Evolutionary conservation across 2,797 vertebrate genomes (phyloP).

Genomic region (Falco columbarius): DNA sequence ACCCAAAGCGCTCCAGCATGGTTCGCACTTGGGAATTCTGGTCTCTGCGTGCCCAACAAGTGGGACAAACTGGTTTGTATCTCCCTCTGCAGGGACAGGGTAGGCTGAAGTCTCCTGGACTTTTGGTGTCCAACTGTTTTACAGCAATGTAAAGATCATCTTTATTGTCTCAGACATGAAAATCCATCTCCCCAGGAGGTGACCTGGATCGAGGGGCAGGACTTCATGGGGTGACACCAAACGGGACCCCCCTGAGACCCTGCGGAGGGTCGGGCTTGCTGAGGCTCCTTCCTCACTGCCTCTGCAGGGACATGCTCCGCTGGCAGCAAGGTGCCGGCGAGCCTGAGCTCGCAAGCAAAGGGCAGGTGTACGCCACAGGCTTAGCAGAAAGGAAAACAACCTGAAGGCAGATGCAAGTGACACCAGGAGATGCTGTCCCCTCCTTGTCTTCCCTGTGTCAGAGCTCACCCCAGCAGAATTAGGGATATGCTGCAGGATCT

Average conservation of each 20-base stretch:
- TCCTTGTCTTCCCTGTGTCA: background rate
- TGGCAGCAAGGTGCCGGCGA: background rate
- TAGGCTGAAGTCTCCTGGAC: background rate
- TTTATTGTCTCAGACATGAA: background rate
- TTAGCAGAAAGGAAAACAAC: background rate
- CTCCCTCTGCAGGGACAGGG: background rate
- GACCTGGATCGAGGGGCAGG: background rate
- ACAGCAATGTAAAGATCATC: background rate
- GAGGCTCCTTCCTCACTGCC: background rate
- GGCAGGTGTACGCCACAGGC: background rate
- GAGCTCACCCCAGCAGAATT: background rate
- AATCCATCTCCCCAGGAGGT: background rate
- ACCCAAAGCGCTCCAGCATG: background rate
- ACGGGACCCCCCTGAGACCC: rapidly evolving
- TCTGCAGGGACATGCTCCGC: background rate
- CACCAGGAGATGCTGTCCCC: background rate
- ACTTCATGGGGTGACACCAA: background rate
- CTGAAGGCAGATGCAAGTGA: background rate
- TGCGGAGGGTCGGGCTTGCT: background rate
- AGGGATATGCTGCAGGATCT: background rate
- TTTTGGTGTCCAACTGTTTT: background rate
- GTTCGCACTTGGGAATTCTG: background rate
- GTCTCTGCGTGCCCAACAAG: background rate
- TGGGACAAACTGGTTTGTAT: background rate
- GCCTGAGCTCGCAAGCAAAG: background rate